Base-by-base conservation (phyloP, 2,797 vertebrate species). In the Pantherophis vulpinus region DNA sequence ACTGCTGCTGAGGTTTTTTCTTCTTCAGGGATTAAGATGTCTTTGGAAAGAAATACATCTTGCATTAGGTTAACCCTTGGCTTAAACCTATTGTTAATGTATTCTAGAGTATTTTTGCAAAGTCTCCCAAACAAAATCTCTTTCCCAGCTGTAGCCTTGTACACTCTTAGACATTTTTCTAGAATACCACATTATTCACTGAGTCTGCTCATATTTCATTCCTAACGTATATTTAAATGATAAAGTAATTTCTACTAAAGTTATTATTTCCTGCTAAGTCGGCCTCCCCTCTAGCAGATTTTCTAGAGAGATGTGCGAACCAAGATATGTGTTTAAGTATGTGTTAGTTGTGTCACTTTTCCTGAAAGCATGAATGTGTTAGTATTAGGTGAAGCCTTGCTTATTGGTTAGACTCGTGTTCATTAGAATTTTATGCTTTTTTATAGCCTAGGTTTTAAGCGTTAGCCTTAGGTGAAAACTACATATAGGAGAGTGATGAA, bases 211-310 rank as follows among this genome's bases (percentile, higher is more conserved):
- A 55, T 29, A 37, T 54, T 27, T 47, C n/a, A 66, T 88, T 91
- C 79, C 59, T 32, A 32, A 88, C 25, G 23, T 56, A 55, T 42
- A 87, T 54, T 86, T 93, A 55, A 66, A 94, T 92, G 87, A 89
- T 59, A 87, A 5, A 74, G 16, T 63, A 70, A 87, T 86, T 95
- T 18, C 32, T 55, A 23, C 70, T 66, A 7, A 16, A 87, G 23
- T 14, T 23, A 47, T 37, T 60, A 60, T 16, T 86, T 86, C 60
- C 25, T 63, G 13, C 25, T 60, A 90, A 70, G 18, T 32, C 0
- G 4, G 13, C 60, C 16, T 54, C 58, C 11, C 56, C 10, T 0
- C 32, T 70, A 63, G 5, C n/a, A 74, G 20, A 90, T 74, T 90
- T 90, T 13, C 55, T 14, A 32, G 63, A 74, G n/a, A 79, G 37